Conservation (phyloP, 2,888 invertebrate genomes). For the Patella depressa region DNA sequence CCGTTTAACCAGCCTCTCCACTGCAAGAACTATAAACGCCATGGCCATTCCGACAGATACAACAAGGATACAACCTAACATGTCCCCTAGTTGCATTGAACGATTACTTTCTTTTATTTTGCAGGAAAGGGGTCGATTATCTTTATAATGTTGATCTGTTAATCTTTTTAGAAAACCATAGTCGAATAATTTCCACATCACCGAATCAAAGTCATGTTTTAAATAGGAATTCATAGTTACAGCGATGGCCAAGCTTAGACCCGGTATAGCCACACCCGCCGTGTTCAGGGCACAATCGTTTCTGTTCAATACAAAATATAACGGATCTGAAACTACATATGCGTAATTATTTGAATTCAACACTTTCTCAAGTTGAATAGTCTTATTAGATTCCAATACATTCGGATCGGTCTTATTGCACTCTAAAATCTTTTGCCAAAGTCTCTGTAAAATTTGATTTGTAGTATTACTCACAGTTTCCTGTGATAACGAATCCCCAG, state of each 20-base stretch:
- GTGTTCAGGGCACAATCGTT: neutral
- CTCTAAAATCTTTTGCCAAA: neutral
- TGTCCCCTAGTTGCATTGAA: too few relatives aligned
- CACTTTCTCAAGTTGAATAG: neutral
- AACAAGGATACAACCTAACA: too few relatives aligned
- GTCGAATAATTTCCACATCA: neutral
- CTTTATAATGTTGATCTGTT: neutral
- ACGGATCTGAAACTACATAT: neutral
- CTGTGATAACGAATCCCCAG: neutral
- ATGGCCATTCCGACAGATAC: too few relatives aligned
- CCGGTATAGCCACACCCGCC: neutral
- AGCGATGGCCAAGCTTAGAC: neutral
- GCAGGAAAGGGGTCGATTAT: neutral
- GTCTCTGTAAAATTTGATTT: neutral
- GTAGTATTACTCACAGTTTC: too few relatives aligned
- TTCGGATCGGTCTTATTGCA: neutral
- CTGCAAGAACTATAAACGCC: too few relatives aligned
- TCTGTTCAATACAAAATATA: neutral
- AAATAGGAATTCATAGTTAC: neutral
- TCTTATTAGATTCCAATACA: neutral
- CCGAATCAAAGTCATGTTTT: neutral
- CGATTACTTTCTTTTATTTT: too few relatives aligned
- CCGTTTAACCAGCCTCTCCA: too few relatives aligned
- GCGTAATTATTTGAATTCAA: neutral
- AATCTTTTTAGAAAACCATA: neutral